Percentiles rank a stretch among this genome's conserved stretches.
Evolutionary conservation across 2,888 invertebrate genomes (phyloP).

Genomic region (Drosophila fungiperda): DNA sequence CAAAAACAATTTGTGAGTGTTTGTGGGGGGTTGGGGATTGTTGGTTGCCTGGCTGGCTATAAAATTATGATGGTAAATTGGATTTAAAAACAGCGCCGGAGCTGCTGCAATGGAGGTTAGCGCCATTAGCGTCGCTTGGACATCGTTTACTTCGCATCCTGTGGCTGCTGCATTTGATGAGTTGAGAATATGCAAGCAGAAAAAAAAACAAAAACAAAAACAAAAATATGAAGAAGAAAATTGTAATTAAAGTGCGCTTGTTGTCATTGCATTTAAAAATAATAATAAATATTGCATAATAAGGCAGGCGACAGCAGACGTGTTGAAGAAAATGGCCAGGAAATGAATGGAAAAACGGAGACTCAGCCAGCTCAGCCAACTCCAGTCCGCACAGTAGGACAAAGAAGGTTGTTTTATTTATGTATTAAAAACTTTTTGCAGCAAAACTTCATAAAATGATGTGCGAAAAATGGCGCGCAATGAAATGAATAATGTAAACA

Average conservation of each 20-base stretch:
- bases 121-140: conserved; percentile 65
- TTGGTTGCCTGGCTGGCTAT: conserved; percentile 40
- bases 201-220: background rate
- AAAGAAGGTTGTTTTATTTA: conserved; percentile 57
- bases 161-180: conserved; percentile 73
- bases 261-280: conserved; percentile 77
- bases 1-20: conserved; percentile 3
- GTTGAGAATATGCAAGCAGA: conserved; percentile 32
- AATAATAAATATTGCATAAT: conserved; percentile 71
- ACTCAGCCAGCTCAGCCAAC: background rate
- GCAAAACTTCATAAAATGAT: conserved; percentile 69
- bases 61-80: conserved; percentile 76
- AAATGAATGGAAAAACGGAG: conserved; percentile 66
- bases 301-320: conserved; percentile 37
- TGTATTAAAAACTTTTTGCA: conserved; percentile 69
- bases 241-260: conserved; percentile 80
- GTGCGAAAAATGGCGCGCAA: conserved; percentile 58
- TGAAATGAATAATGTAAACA: conserved; percentile 48
- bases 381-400: conserved; percentile 14
- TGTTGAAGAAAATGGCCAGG: conserved; percentile 35
- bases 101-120: conserved; percentile 38
- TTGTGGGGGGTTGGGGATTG: background rate
- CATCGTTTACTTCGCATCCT: conserved; percentile 46
- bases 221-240: conserved; percentile 33
- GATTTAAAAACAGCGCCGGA: conserved; percentile 63